Evolutionary conservation across 1,140 invertebrate genomes (phyloP).

Genomic region (Bathynomus jamesi): DNA sequence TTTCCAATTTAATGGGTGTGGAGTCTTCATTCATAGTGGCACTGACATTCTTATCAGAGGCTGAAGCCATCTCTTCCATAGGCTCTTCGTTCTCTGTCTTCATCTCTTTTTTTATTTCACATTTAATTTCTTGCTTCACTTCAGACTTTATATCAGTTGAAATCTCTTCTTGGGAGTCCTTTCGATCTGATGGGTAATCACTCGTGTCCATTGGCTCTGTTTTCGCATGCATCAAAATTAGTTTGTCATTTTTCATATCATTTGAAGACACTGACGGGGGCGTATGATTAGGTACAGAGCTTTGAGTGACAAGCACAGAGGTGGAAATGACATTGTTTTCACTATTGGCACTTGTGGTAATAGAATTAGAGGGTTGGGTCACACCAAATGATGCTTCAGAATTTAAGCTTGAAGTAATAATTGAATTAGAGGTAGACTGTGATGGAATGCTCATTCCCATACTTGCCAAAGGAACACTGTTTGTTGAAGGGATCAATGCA

Average conservation of each 20-base stretch:
- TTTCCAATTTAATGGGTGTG: conserved; percentile 22
- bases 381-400: neutral
- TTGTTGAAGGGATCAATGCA: conserved; percentile 22
- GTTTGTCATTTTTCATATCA: conserved; percentile 22
- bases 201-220: conserved; percentile 54
- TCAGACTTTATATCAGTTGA: conserved; percentile 59
- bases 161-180: neutral
- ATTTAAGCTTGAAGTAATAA: conserved; percentile 10
- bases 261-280: conserved; percentile 15
- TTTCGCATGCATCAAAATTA: conserved; percentile 12
- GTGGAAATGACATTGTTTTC: conserved; percentile 19
- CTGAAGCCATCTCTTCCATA: conserved; percentile 17
- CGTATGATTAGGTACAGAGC: conserved; percentile 12
- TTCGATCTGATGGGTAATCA: neutral
- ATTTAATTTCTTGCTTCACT: conserved; percentile 40
- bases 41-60: conserved; percentile 11
- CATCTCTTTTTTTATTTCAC: conserved; percentile 32
- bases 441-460: conserved; percentile 17
- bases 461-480: conserved; percentile 17
- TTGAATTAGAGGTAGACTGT: conserved; percentile 21
- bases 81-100: conserved; percentile 36
- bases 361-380: conserved; percentile 14
- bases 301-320: conserved; percentile 20
- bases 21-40: conserved; percentile 27
- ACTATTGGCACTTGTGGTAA: conserved; percentile 24